Evolutionary conservation across 2,888 invertebrate species (phyloP).

Genomic region (Eueremaeus valkanovi): DNA sequence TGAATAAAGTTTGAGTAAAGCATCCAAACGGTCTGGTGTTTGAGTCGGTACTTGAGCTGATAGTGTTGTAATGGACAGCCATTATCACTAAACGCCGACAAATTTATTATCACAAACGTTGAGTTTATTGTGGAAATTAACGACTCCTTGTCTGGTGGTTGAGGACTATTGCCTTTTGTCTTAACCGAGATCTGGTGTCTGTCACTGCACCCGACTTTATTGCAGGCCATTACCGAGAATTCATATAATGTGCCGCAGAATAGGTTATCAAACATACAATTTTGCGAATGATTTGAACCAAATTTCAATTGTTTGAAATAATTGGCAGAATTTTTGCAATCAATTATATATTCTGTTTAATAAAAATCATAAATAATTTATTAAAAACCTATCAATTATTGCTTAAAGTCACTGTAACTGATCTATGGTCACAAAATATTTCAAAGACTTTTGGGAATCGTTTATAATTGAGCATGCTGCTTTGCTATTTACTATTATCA

Average conservation of each 20-base stretch:
- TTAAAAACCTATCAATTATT: too few relatives aligned
- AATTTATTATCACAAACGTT: conserved; percentile 27
- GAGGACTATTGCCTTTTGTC: conserved; percentile 18
- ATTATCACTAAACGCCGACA: conserved; percentile 24
- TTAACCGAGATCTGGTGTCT: conserved; percentile 6
- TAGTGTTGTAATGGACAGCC: conserved; percentile 22
- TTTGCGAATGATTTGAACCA: background rate
- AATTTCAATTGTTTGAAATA: background rate
- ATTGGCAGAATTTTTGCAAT: background rate
- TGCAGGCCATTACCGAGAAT: conserved; percentile 24
- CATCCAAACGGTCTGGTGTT: conserved; percentile 1
- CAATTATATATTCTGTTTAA: conserved; percentile 22
- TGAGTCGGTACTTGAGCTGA: conserved; percentile 10
- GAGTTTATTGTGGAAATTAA: conserved; percentile 22
- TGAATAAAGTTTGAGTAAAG: conserved; percentile 3
- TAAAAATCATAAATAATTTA: too few relatives aligned
- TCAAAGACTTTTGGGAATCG: too few relatives aligned
- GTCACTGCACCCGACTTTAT: conserved; percentile 20
- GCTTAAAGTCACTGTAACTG: too few relatives aligned
- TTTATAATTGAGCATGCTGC: too few relatives aligned
- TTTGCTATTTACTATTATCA: too few relatives aligned
- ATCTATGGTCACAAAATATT: too few relatives aligned
- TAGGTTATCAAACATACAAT: conserved; percentile 30
- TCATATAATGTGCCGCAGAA: conserved; percentile 21
- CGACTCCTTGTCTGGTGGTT: conserved; percentile 27